These are phyloP conservation scores for Cebus imitator DNA, from an alignment of 2,113 vertebrate genomes.

Conservation along the genomic window DNA sequence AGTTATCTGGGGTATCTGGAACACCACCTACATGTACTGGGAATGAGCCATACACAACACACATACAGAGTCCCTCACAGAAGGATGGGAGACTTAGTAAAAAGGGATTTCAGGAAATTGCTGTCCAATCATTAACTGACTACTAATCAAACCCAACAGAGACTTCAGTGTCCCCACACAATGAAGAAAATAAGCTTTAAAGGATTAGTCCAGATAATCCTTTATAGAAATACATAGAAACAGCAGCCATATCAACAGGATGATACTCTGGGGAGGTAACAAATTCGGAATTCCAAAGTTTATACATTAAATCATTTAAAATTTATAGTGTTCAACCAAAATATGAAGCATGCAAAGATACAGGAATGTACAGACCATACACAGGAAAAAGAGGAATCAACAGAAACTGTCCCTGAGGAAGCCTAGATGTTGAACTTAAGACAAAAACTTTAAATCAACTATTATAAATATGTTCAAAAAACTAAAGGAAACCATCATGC, in stretches of 20 bases:
- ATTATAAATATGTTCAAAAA: neutral
- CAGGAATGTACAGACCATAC: neutral
- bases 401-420: neutral
- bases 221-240: neutral
- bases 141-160: neutral
- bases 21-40: neutral
- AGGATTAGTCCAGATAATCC: neutral
- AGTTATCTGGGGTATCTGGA: neutral
- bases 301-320: neutral
- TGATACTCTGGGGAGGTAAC: neutral
- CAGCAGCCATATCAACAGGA: neutral
- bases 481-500: neutral
- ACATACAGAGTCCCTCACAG: neutral
- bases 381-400: neutral
- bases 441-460: neutral
- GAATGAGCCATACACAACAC: neutral
- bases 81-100: neutral
- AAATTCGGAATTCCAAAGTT: neutral
- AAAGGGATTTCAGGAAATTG: neutral
- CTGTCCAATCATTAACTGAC: neutral
- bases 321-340: neutral
- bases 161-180: neutral
- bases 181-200: neutral
- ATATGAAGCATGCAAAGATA: neutral
- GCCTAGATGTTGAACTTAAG: neutral